phyloP scores from a whole-genome alignment of 1,140 invertebrate species.

The Dinothrombium tinctorium region DNA sequence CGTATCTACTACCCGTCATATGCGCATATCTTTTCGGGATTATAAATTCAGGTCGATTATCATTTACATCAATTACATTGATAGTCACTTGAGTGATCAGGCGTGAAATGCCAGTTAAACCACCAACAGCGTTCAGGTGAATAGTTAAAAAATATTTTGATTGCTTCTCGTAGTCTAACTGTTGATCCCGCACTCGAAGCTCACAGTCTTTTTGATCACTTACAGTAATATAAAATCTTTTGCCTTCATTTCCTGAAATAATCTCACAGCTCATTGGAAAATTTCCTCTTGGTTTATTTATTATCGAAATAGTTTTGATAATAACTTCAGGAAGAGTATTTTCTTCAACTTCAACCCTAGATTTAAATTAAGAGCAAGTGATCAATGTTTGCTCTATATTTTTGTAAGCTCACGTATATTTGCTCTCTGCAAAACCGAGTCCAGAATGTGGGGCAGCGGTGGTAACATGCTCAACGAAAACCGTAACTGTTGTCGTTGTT shows the following conservation, averaged over 20 bases:
- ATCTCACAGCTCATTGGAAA: constrained; percentile 46
- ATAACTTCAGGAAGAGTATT: constrained; percentile 39
- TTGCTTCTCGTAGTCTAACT: constrained; percentile 46
- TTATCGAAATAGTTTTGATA: constrained; percentile 42
- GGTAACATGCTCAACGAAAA: constrained; percentile 55
- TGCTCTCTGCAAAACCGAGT: constrained; percentile 52
- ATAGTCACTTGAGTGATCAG: constrained; percentile 36
- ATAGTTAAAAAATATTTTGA: constrained; percentile 47
- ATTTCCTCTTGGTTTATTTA: constrained; percentile 38
- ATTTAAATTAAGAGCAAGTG: not conserved
- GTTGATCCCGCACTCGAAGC: constrained; percentile 31
- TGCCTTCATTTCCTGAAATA: constrained; percentile 37
- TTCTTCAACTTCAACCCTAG: constrained; percentile 39
- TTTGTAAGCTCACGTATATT: constrained; percentile 30
- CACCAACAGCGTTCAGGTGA: constrained; percentile 43
- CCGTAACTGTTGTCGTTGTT: constrained; percentile 46
- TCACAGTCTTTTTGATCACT: constrained; percentile 54
- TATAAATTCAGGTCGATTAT: constrained; percentile 55
- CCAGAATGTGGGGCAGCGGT: constrained; percentile 38
- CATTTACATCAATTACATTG: constrained; percentile 59
- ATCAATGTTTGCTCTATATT: not conserved
- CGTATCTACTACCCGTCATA: constrained; percentile 30
- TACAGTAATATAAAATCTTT: constrained; percentile 38
- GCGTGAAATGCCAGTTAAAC: constrained; percentile 18
- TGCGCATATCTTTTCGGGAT: constrained; percentile 30